Conservation (phyloP, 53 echinoderm and acorn worm genomes). For the Pentamera pediparva region DNA sequence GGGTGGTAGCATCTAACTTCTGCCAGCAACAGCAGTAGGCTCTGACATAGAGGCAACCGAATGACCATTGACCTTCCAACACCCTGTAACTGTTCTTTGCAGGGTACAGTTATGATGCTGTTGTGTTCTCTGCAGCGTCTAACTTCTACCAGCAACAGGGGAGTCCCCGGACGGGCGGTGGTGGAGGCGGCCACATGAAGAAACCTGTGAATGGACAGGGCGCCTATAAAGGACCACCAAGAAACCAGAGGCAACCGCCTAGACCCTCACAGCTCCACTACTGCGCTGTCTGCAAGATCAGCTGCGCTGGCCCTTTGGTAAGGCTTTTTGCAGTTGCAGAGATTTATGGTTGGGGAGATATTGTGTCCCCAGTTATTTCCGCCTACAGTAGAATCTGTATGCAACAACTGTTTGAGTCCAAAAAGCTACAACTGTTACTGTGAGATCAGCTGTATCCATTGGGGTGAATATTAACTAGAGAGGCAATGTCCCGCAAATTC, state of each 20-base stretch:
- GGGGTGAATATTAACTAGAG: too few species aligned
- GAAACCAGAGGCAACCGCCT: slow-evolving; percentile 63
- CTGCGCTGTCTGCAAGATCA: slow-evolving; percentile 99
- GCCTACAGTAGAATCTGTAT: too few species aligned
- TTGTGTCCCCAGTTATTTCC: too few species aligned
- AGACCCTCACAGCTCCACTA: slow-evolving; percentile 94
- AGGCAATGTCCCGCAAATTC: too few species aligned
- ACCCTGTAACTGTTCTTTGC: background rate
- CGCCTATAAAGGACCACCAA: slow-evolving; percentile 45
- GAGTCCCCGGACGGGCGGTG: slow-evolving; percentile 54
- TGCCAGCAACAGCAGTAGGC: too few species aligned
- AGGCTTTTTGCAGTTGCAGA: too few species aligned
- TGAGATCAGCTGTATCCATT: too few species aligned
- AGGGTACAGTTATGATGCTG: slow-evolving; percentile 88
- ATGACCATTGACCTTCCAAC: background rate
- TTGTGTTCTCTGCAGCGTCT: slow-evolving; percentile 92
- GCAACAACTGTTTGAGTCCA: too few species aligned
- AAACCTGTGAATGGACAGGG: slow-evolving; percentile 36
- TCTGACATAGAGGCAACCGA: too few species aligned
- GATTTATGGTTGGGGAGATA: too few species aligned
- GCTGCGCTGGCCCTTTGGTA: slow-evolving; percentile 99
- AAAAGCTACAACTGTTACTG: too few species aligned
- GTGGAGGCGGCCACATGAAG: slow-evolving; percentile 29
- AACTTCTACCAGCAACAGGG: slow-evolving; percentile 97
- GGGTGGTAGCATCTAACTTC: too few species aligned